These are phyloP conservation scores for Aurelia sp. DNA, from an alignment of 30 jellyfish, hydroid and myxozoan species.

Conservation along the genomic window DNA sequence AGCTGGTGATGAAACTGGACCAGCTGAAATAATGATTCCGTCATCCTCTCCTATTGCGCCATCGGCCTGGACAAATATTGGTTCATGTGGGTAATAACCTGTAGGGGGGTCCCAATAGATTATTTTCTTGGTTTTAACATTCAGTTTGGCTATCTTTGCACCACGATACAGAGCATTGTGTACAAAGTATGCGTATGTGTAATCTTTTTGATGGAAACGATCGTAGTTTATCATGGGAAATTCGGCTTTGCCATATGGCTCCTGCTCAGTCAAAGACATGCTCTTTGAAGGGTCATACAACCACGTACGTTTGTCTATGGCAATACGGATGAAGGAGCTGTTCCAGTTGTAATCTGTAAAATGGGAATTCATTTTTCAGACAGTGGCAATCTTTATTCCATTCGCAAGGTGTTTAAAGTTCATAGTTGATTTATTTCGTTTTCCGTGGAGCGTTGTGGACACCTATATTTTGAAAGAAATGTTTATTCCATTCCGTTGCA, in stretches of 20 bases:
- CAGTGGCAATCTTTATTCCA: too few relatives aligned
- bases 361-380: too few relatives aligned
- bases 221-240: conserved; percentile 62
- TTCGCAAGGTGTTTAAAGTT: too few relatives aligned
- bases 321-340: conserved; percentile 56
- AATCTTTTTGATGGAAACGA: conserved; percentile 44
- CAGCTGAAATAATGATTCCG: conserved; percentile 61
- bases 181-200: conserved; percentile 57
- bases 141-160: conserved; percentile 49
- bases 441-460: too few relatives aligned
- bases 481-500: too few relatives aligned
- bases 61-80: conserved; percentile 50
- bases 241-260: conserved; percentile 62
- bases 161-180: conserved; percentile 54
- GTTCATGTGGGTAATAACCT: conserved; percentile 76
- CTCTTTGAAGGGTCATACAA: conserved; percentile 40
- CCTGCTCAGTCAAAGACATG: conserved; percentile 34
- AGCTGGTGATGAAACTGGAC: conserved; percentile 61
- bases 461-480: too few relatives aligned
- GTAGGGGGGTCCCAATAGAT: conserved; percentile 62
- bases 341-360: conserved; percentile 22
- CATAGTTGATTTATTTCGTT: too few relatives aligned
- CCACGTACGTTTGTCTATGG: conserved; percentile 66
- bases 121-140: conserved; percentile 42
- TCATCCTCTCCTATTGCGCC: conserved; percentile 55